A percentile compares a stretch with the other conserved stretches of the same genome.
Conservation (phyloP, 2,797 vertebrate species). For the Dicrostonyx torquatus region DNA sequence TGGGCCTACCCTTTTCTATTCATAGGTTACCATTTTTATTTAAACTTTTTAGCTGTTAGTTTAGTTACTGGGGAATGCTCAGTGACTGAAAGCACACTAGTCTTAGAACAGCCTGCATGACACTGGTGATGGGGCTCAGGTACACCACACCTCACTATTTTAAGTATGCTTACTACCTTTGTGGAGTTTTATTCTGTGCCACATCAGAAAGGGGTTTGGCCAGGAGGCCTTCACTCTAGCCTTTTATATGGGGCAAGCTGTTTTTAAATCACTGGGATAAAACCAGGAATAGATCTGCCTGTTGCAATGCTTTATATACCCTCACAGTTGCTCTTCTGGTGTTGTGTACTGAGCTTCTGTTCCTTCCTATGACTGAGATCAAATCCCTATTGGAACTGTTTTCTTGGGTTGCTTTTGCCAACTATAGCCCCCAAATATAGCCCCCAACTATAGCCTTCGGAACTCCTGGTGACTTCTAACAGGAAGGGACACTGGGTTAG, state of each 20-base stretch:
- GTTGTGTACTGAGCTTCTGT: not conserved
- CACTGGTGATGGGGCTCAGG: not conserved
- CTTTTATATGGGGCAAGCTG: not conserved
- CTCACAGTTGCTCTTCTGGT: not conserved
- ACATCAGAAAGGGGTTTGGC: not conserved
- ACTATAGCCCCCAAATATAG: not conserved
- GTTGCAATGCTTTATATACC: not conserved
- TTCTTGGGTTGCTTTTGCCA: not conserved
- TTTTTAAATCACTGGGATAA: not conserved
- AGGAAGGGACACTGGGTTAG: not conserved
- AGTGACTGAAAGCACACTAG: not conserved
- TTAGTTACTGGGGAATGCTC: not conserved
- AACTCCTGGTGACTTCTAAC: not conserved
- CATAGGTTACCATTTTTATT: not conserved
- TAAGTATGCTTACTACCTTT: not conserved
- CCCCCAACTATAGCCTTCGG: not conserved
- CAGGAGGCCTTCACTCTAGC: not conserved
- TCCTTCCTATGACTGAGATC: not conserved
- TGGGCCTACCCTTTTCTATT: not conserved
- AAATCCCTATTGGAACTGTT: not conserved
- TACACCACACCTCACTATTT: not conserved
- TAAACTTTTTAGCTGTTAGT: not conserved
- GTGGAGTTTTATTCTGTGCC: not conserved
- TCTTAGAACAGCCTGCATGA: not conserved
- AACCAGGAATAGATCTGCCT: not conserved